These are phyloP conservation scores for Trypoxylus dichotomus DNA, from an alignment of 1,140 invertebrate species.

Conservation along the genomic window DNA sequence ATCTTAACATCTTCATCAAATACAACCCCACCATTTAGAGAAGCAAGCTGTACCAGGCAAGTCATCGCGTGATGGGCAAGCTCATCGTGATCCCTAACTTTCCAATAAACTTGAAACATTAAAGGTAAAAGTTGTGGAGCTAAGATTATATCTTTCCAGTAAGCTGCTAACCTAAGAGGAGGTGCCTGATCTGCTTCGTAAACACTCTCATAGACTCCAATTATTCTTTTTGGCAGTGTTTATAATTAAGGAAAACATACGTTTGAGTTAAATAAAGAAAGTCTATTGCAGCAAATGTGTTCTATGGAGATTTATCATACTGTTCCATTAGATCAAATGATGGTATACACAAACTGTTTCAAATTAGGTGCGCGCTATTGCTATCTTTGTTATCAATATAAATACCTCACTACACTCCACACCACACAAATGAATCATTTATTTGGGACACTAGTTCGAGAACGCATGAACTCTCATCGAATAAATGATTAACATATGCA, in stretches of 20 bases:
- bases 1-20: conserved; percentile 60
- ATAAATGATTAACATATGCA: too few relatives aligned
- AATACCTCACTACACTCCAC: too few relatives aligned
- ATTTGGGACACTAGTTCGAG: too few relatives aligned
- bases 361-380: too few relatives aligned
- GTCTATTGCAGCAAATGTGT: too few relatives aligned
- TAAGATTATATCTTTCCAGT: conserved; percentile 78
- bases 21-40: conserved; percentile 73
- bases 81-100: conserved; percentile 73
- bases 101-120: conserved; percentile 84
- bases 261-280: too few relatives aligned
- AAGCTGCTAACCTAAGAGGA: conserved; percentile 61
- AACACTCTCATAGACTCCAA: conserved; percentile 71
- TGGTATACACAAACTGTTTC: too few relatives aligned
- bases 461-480: too few relatives aligned
- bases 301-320: too few relatives aligned
- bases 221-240: conserved; percentile 67
- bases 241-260: conserved; percentile 54
- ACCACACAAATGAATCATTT: too few relatives aligned
- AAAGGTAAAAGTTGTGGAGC: conserved; percentile 72
- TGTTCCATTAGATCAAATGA: too few relatives aligned
- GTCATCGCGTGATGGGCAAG: conserved; percentile 75
- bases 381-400: too few relatives aligned
- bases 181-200: conserved; percentile 69
- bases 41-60: conserved; percentile 79